These are phyloP conservation scores for Apis dorsata DNA, from an alignment of 1,140 invertebrate species.

Conservation along the genomic window DNA sequence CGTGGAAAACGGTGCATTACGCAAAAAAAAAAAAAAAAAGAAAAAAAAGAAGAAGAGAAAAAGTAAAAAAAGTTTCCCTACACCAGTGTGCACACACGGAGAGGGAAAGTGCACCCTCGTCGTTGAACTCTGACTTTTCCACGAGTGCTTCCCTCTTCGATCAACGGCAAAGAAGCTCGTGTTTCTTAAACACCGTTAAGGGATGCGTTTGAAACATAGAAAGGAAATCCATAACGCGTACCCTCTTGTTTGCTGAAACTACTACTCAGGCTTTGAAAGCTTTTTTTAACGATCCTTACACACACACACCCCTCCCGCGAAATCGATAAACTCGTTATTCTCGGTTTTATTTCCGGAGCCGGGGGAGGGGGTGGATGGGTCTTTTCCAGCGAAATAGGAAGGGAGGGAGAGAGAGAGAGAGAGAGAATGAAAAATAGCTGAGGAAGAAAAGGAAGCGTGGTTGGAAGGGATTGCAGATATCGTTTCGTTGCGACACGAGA, in stretches of 20 bases:
- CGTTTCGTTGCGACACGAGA: not conserved
- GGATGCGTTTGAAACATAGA: not conserved
- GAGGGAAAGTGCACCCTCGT: constrained; percentile 3
- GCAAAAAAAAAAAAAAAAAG: not conserved
- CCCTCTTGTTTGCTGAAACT: not conserved
- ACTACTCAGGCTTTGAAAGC: constrained; percentile 2
- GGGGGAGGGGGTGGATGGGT: not conserved
- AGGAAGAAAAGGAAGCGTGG: not conserved
- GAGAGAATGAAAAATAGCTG: not conserved
- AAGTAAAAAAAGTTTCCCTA: not conserved
- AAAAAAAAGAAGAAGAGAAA: not conserved
- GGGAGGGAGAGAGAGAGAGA: not conserved
- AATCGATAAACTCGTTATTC: constrained; percentile 32
- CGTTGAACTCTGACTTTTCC: constrained; percentile 35
- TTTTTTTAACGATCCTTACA: constrained; percentile 11
- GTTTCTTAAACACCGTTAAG: not conserved
- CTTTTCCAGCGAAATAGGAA: not conserved
- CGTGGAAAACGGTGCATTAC: not conserved
- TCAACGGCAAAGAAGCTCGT: too few relatives aligned
- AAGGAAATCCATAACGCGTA: not conserved
- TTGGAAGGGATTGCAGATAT: not conserved
- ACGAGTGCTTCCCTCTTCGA: not conserved
- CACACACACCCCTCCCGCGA: too few relatives aligned
- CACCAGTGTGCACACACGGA: not conserved
- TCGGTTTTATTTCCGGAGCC: not conserved